phyloP scores from a whole-genome alignment of 2,888 invertebrate genomes.

The Yponomeuta sedellus region DNA sequence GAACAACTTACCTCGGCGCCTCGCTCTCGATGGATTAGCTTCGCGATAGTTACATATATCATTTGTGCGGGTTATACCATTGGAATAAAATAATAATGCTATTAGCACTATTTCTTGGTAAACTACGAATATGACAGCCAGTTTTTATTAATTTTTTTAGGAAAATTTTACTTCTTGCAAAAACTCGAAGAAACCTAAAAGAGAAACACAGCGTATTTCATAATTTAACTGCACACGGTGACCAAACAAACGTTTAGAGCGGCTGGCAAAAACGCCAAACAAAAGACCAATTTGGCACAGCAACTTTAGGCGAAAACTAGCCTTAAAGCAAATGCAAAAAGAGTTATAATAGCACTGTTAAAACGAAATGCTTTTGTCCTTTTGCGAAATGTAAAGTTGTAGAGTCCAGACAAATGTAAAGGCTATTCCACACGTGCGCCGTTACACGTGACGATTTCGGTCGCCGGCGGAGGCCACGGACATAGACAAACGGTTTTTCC shows the following conservation, averaged over 20 bases:
- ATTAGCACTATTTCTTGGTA: too few relatives aligned
- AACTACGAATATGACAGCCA: too few relatives aligned
- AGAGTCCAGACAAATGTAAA: conserved; percentile 17
- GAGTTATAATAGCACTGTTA: not conserved
- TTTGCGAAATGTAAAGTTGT: not conserved
- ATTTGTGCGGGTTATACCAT: too few relatives aligned
- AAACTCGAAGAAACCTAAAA: not conserved
- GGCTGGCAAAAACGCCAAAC: not conserved
- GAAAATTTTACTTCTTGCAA: not conserved
- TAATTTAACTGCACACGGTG: conserved; percentile 8
- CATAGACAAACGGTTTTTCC: not conserved
- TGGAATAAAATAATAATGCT: too few relatives aligned
- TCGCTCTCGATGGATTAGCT: too few relatives aligned
- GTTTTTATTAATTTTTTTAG: not conserved
- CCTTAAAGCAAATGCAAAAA: not conserved
- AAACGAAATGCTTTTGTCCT: not conserved
- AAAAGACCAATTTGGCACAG: not conserved
- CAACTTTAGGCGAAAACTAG: not conserved
- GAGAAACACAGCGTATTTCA: not conserved
- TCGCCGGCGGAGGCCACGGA: conserved; percentile 1
- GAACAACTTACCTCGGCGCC: too few relatives aligned
- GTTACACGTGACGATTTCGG: conserved; percentile 13
- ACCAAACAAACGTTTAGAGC: conserved; percentile 9
- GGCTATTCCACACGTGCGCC: conserved; percentile 24
- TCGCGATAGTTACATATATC: too few relatives aligned